Evolutionary conservation across 2,888 invertebrate genomes (phyloP), one percentile per base, ranked within the genome.

Genomic region (Drosophila fungiperda): DNA sequence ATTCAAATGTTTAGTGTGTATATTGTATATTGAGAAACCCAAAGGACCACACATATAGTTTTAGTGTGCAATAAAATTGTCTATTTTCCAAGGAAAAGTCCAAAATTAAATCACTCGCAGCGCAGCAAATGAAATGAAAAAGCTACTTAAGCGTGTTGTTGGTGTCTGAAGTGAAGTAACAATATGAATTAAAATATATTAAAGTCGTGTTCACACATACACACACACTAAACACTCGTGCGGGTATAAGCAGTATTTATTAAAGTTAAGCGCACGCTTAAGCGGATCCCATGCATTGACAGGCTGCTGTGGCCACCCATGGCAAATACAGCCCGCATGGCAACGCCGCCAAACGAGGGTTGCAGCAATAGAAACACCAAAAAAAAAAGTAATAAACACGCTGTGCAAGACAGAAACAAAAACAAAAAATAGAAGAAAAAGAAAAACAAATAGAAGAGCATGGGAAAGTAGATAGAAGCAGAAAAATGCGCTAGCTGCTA

Each of bases 351-450:
- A 26, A 26, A 26, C 57, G 68, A 76, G 68, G 75, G 77, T 79
- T 79, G 83, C 64, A 69, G 20, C 4, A 45, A 8, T 15, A 8
- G 15, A 57, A 63, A 15, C 59, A 73, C 50, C 36, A 67, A 50
- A 68, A 55, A 40, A 68, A 54, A 60, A 76, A 80, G 82, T 83
- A 84, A 87, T 84, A 87, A 85, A 78, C 77, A 78, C 73, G 68
- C 70, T 68, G 55, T 60, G 70, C 62, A 71, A 67, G 76, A 60
- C 66, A 61, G 59, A 57, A 78, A 60, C 35, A 65, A 54, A 76
- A 74, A 29, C n/a, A 62, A n/a, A 45, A 33, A 58, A 29, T 5
- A 48, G 49, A 48, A 53, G 11, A 61, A 48, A 52, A 50, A 29
- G 5, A 50, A 38, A 50, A n/a, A 17, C 11, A 50, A 63, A 62